These are phyloP conservation scores for Neoscelio sp. DNA, from an alignment of 2,888 invertebrate species.

Conservation along the genomic window DNA sequence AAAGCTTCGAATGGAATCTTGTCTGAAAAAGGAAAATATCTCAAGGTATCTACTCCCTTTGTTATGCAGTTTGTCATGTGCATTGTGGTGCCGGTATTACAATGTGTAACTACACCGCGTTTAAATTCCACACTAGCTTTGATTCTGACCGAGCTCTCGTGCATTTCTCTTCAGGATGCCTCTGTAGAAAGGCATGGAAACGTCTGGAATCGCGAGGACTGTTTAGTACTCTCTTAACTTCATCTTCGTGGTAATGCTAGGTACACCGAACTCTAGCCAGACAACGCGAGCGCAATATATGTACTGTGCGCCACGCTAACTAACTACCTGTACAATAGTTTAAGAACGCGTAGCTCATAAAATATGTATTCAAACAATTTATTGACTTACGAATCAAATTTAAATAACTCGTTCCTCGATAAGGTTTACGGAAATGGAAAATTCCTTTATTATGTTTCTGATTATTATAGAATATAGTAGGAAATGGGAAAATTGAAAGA, in stretches of 20 bases:
- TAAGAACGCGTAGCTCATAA: not conserved
- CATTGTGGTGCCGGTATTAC: slow-evolving; percentile 55
- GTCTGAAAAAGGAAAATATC: slow-evolving; percentile 23
- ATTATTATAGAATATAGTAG: too few species aligned
- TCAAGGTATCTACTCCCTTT: slow-evolving; percentile 23
- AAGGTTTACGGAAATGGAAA: too few species aligned
- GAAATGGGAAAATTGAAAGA: too few species aligned
- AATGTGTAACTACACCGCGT: slow-evolving; percentile 59
- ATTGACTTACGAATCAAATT: too few species aligned
- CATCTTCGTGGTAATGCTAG: slow-evolving; percentile 49
- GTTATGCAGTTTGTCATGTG: slow-evolving; percentile 53
- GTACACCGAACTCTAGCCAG: slow-evolving; percentile 55
- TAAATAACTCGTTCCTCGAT: too few species aligned
- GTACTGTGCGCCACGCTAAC: slow-evolving; percentile 38
- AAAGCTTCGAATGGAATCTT: slow-evolving; percentile 40
- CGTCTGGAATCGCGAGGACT: slow-evolving; percentile 61
- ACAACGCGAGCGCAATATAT: slow-evolving; percentile 46
- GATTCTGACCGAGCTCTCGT: slow-evolving; percentile 43
- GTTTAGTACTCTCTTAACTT: slow-evolving; percentile 62
- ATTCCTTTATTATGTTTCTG: too few species aligned
- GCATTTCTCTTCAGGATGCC: slow-evolving; percentile 66
- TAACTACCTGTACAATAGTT: slow-evolving; percentile 16
- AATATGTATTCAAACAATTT: not conserved
- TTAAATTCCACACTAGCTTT: slow-evolving; percentile 55
- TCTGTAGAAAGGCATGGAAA: slow-evolving; percentile 69